Evolutionary conservation across 2,888 invertebrate genomes (phyloP), one percentile per base, ranked within the genome.

Genomic region (Sphaeridia pumilis): DNA sequence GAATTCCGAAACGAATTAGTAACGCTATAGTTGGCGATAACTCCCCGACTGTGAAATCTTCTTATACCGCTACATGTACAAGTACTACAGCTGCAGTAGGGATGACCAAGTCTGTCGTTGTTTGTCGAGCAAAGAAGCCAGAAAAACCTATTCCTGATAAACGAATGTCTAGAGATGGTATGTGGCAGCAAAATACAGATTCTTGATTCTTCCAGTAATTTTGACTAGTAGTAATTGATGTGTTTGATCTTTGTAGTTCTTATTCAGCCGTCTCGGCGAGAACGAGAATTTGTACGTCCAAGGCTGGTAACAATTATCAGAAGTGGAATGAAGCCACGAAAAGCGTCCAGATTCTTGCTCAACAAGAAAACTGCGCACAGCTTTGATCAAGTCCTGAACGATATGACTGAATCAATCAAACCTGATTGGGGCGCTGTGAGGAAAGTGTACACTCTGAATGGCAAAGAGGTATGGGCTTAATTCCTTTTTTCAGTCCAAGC

Each of bases 301-400:
- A 82, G 87, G 66, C 86, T 97, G 69, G 86, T 97, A 58, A 93
- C 93, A 44, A 76, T 98, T 51, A 87, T 98, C 65, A 78, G 93
- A 59, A 92, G 89, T 73, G 97, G 97, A 63, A 84, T 87, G 46
- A 90, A 92, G 72, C 97, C 97, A 26, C 78, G 97, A 63, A 87
- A 84, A 76, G 85, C 88, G 28, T 79, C 87, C 59, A 78, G 95
- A 60, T 75, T 97, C 65, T 76, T 98, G 64, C 74, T 98, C 54
- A 97, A 97, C 71, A 92, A 92, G 73, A 83, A 93, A 68, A 95
- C 95, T 69, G 89, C 93, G 49, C 87, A 89, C 21, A 89, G 86
- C 48, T 82, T 89, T 69, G 92, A 92, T 67, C 90, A 92, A 68
- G 85, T 87, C 14, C 75, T 97, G 61, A 84, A 84, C 52, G 90